These are phyloP conservation scores for Apamea sordens DNA, from an alignment of 2,888 invertebrate genomes.

Conservation along the genomic window DNA sequence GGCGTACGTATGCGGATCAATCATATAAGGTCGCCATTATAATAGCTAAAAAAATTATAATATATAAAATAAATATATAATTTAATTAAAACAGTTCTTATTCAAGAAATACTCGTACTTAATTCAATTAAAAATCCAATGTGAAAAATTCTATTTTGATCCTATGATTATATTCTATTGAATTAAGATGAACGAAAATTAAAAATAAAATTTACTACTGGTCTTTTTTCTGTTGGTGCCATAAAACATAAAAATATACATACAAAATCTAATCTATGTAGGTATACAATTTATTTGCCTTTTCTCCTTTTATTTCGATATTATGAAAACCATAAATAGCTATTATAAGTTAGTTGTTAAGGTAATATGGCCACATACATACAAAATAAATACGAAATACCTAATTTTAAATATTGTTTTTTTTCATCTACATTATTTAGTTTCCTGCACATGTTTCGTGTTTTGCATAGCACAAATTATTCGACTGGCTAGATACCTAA, in stretches of 20 bases:
- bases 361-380: constrained; percentile 16
- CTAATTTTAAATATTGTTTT: not conserved
- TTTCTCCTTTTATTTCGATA: not conserved
- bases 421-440: not conserved
- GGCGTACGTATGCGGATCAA: not conserved
- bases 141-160: not conserved
- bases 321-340: not conserved
- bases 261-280: not conserved
- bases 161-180: not conserved
- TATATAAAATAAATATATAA: not conserved
- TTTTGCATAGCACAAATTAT: not conserved
- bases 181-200: not conserved
- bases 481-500: not conserved
- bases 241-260: constrained; percentile 30
- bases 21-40: no score
- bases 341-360: constrained; percentile 2
- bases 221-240: constrained; percentile 39
- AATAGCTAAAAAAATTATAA: no score
- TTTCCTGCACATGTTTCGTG: not conserved
- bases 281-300: not conserved
- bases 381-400: not conserved
- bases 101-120: not conserved
- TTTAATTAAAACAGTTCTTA: not conserved
- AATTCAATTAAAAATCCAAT: not conserved
- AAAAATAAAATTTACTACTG: not conserved